Percentiles rank a stretch among this genome's conserved stretches.
Conservation (phyloP, 2,888 invertebrate species). For the Muschampia plurimacula region DNA sequence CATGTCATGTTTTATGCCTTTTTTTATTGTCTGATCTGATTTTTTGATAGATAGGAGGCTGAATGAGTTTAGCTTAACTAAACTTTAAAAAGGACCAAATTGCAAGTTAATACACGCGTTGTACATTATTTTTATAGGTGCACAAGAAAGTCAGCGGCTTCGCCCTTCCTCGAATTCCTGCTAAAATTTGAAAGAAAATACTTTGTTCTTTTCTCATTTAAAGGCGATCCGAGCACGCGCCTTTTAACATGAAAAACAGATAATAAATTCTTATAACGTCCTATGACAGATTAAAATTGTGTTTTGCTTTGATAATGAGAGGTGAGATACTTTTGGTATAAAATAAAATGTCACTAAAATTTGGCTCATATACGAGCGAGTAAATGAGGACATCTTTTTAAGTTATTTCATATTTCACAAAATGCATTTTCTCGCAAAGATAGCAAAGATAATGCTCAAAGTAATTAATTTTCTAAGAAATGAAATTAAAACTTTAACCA, state of each 20-base stretch:
- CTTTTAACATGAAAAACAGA: constrained; percentile 9
- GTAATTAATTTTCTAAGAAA: constrained; percentile 19
- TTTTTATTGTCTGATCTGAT: no score
- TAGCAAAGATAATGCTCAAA: constrained; percentile 4
- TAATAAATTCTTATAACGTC: constrained; percentile 26
- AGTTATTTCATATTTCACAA: constrained; percentile 10
- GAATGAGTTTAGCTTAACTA: no score
- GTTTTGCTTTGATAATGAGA: constrained; percentile 5
- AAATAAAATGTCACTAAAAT: constrained; percentile 1
- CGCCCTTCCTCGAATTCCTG: not conserved
- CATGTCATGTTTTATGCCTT: no score
- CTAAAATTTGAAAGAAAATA: not conserved
- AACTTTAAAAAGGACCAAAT: not conserved
- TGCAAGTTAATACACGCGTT: not conserved
- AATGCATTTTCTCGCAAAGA: not conserved
- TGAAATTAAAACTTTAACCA: constrained; percentile 35
- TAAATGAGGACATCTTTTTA: constrained; percentile 5
- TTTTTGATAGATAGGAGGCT: no score
- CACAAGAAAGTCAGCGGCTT: not conserved
- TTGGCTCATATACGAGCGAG: not conserved
- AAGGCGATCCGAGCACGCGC: not conserved
- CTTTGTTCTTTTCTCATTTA: not conserved
- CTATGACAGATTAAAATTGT: not conserved
- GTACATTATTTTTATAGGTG: not conserved
- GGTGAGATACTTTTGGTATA: not conserved